Conservation (phyloP, 2,888 invertebrate genomes). For the Cheilosia vernalis region DNA sequence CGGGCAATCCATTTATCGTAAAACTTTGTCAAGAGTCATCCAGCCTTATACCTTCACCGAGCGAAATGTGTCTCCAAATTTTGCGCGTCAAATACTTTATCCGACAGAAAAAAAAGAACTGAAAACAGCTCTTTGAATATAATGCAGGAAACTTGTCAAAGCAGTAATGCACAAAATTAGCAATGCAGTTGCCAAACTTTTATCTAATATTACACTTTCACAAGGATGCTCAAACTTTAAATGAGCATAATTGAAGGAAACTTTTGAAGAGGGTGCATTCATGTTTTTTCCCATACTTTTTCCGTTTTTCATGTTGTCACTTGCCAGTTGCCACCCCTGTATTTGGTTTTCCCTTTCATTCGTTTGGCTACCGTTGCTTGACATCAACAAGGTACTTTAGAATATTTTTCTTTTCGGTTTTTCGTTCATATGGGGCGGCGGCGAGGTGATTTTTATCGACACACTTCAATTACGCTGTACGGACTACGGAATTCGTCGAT, state of each 20-base stretch:
- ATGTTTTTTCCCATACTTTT: slow-evolving; percentile 14
- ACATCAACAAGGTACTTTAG: slow-evolving; percentile 27
- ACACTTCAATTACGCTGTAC: too few species aligned
- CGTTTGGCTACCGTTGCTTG: slow-evolving; percentile 2
- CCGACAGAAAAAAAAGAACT: not conserved
- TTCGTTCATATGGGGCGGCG: too few species aligned
- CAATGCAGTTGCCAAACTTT: slow-evolving; percentile 69
- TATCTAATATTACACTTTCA: slow-evolving; percentile 72
- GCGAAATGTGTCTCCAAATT: not conserved
- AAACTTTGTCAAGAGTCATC: not conserved
- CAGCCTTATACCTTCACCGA: not conserved
- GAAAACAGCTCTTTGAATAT: slow-evolving; percentile 33
- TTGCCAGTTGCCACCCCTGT: not conserved
- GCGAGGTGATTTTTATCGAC: too few species aligned
- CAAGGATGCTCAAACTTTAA: slow-evolving; percentile 70
- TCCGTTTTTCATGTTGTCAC: not conserved
- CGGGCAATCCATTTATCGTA: not conserved
- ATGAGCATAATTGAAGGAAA: slow-evolving; percentile 73
- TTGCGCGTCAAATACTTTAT: not conserved
- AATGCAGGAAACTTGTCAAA: slow-evolving; percentile 65
- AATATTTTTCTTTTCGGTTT: not conserved
- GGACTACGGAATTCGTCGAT: too few species aligned
- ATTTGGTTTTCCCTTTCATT: not conserved
- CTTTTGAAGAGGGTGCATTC: slow-evolving; percentile 61
- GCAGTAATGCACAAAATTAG: slow-evolving; percentile 70